These are phyloP conservation scores for Rhinichthys osculus DNA, from an alignment of 2,797 vertebrate genomes.

Conservation along the genomic window DNA sequence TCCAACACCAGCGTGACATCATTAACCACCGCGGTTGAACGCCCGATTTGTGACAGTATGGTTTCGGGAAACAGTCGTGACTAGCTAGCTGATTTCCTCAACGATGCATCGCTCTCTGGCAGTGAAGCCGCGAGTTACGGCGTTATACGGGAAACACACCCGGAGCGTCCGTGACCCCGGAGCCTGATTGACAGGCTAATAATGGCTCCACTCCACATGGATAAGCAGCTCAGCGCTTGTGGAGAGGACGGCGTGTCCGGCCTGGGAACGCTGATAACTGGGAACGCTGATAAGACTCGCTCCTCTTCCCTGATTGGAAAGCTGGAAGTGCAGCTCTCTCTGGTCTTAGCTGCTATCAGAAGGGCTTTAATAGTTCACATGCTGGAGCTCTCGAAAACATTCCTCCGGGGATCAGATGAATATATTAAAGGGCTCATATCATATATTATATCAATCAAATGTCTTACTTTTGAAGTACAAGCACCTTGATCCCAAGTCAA, in stretches of 20 bases:
- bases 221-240: constrained; percentile 63
- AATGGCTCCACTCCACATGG: constrained; percentile 15
- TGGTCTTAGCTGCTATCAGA: constrained; percentile 64
- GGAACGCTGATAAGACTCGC: constrained; percentile 78
- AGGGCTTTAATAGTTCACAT: constrained; percentile 63
- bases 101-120: too few species aligned
- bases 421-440: neutral
- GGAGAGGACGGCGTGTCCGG: constrained; percentile 79
- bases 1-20: too few species aligned
- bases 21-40: too few species aligned
- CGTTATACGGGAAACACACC: too few species aligned
- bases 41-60: too few species aligned
- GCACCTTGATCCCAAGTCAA: neutral
- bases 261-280: constrained; percentile 55
- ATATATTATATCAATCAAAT: too few species aligned
- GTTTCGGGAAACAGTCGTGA: too few species aligned
- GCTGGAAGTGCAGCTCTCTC: constrained; percentile 56
- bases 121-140: too few species aligned
- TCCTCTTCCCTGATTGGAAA: constrained; percentile 69
- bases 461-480: neutral
- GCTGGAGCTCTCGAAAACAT: constrained; percentile 45
- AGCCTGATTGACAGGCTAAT: constrained; percentile 33
- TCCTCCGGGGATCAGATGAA: constrained; percentile 20
- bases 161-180: neutral
- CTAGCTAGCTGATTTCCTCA: too few species aligned